These are phyloP conservation scores for Hirtodrosophila duncani DNA, from an alignment of 2,888 invertebrate genomes.

Conservation along the genomic window DNA sequence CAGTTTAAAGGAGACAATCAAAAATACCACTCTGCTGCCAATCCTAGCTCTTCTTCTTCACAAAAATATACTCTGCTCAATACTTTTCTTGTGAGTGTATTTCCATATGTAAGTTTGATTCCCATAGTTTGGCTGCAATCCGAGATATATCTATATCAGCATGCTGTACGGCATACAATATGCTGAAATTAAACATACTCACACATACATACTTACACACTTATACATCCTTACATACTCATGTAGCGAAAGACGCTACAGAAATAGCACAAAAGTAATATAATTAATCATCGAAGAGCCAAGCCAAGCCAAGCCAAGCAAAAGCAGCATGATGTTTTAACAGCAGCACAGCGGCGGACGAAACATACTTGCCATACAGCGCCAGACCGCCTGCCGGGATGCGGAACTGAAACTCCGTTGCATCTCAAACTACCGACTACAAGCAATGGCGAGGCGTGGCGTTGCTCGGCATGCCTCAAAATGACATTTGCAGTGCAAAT, in stretches of 20 bases:
- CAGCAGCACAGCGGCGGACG: conserved; percentile 14
- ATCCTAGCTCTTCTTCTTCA: no score
- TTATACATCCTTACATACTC: conserved; percentile 4
- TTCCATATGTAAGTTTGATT: conserved; percentile 26
- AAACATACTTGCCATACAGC: neutral
- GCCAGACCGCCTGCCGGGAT: conserved; percentile 9
- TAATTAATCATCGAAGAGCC: conserved; percentile 65
- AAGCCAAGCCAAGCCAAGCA: conserved; percentile 64
- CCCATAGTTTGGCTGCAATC: conserved; percentile 21
- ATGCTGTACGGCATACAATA: conserved; percentile 11
- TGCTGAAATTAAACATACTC: conserved; percentile 7
- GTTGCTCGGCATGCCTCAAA: conserved; percentile 12
- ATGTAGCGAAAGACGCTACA: conserved; percentile 32
- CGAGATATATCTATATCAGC: conserved; percentile 15
- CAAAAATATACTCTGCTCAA: no score
- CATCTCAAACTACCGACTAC: no score
- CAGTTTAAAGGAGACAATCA: no score
- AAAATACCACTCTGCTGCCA: no score
- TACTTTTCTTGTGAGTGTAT: no score
- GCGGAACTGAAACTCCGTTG: no score
- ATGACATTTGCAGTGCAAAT: conserved; percentile 35
- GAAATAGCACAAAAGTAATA: conserved; percentile 62
- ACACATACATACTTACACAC: conserved; percentile 2
- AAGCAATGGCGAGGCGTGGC: no score
- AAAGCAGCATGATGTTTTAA: conserved; percentile 48